These are phyloP conservation scores for Hyposoter dolosus DNA, from an alignment of 2,888 invertebrate species.

Conservation along the genomic window DNA sequence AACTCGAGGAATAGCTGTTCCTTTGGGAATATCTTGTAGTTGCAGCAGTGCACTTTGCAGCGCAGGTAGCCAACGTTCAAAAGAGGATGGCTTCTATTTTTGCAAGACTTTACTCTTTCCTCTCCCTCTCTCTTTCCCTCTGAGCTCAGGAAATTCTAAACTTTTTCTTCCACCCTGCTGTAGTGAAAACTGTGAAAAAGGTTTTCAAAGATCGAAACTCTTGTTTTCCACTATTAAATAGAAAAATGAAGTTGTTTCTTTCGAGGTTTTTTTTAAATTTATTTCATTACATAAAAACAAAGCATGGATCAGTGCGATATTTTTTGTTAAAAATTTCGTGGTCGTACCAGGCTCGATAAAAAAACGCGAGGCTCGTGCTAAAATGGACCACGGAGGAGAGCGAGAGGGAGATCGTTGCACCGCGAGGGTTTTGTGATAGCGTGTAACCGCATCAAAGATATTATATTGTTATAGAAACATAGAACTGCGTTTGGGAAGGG, in stretches of 20 bases:
- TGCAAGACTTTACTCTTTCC: conserved; percentile 52
- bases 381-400: background rate
- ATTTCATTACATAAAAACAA: background rate
- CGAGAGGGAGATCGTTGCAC: conserved; percentile 10
- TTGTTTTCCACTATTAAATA: conserved; percentile 39
- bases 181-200: conserved; percentile 20
- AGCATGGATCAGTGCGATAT: background rate
- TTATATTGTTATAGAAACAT: conserved; percentile 51
- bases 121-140: conserved; percentile 29
- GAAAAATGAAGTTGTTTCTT: background rate
- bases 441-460: conserved; percentile 55
- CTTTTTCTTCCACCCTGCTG: conserved; percentile 30
- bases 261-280: background rate
- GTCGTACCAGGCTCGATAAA: background rate
- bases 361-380: background rate
- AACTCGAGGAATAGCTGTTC: conserved; percentile 35
- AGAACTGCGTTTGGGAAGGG: conserved; percentile 11
- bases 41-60: conserved; percentile 39
- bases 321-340: conserved; percentile 1
- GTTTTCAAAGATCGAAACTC: conserved; percentile 14
- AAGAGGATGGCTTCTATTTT: conserved; percentile 7
- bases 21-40: conserved; percentile 46
- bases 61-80: conserved; percentile 47
- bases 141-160: conserved; percentile 39
- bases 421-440: conserved; percentile 36